Percentiles rank a stretch among this genome's conserved stretches.
These are phyloP conservation scores for Rhorus exstirpatorius DNA, from an alignment of 2,888 invertebrate species.

Conservation along the genomic window DNA sequence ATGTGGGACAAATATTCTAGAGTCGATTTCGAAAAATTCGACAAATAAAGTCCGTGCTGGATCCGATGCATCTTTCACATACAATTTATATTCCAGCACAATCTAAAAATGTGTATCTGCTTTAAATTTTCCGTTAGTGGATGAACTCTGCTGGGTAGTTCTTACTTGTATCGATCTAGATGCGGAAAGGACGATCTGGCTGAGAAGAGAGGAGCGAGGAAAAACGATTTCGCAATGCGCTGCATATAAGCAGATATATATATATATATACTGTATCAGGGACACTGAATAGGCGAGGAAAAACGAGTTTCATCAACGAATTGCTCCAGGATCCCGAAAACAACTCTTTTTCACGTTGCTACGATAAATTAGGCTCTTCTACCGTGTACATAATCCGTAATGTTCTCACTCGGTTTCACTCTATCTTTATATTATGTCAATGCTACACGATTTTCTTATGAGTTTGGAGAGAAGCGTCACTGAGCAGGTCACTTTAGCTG, in stretches of 20 bases:
- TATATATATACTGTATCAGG: neutral
- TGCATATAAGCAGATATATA: conserved; percentile 6
- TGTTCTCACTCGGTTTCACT: neutral
- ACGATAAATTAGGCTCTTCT: conserved; percentile 56
- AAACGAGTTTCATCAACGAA: conserved; percentile 63
- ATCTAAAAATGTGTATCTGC: neutral
- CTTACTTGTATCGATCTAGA: conserved; percentile 51
- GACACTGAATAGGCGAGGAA: conserved; percentile 15
- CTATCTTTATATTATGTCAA: conserved; percentile 2
- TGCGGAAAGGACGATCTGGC: conserved; percentile 39
- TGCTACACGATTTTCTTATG: neutral
- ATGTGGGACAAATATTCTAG: neutral
- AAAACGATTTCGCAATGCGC: conserved; percentile 60
- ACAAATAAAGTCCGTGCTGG: neutral
- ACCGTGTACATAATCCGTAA: conserved; percentile 22
- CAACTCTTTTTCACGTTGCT: conserved; percentile 40
- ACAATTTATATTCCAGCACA: conserved; percentile 18
- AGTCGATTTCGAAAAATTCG: neutral
- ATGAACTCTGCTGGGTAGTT: conserved; percentile 2
- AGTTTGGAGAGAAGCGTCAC: conserved; percentile 7
- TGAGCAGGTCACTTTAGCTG: conserved; percentile 36
- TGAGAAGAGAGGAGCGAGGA: conserved; percentile 11
- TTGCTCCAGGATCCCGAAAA: conserved; percentile 52
- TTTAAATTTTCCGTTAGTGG: neutral
- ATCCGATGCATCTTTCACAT: conserved; percentile 3